phyloP scores from a whole-genome alignment of 2,888 invertebrate species.

The Andricus quercusramuli region DNA sequence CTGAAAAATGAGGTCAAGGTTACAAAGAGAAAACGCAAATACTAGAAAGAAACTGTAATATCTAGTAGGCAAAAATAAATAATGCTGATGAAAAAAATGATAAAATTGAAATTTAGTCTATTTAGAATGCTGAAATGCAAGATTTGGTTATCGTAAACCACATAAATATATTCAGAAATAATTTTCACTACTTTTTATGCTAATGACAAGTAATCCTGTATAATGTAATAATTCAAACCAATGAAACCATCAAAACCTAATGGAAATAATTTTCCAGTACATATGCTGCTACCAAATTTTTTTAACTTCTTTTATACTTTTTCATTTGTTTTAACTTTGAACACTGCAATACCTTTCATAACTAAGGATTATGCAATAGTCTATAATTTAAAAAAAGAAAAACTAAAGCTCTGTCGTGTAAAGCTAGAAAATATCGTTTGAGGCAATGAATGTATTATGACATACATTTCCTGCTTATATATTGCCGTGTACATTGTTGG shows the following conservation, averaged over 20 bases:
- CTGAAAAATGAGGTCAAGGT: conserved; percentile 39
- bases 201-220: no score
- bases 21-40: conserved; percentile 38
- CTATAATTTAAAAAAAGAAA: conserved; percentile 25
- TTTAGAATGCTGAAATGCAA: no score
- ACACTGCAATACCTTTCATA: not conserved
- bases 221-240: no score
- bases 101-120: not conserved
- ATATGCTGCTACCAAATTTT: no score
- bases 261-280: no score
- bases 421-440: conserved; percentile 27
- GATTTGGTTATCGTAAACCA: no score
- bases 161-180: no score
- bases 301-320: not conserved
- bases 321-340: conserved; percentile 5
- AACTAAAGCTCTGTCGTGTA: conserved; percentile 39
- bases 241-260: no score
- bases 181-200: no score
- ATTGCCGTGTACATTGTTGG: conserved; percentile 11
- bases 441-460: conserved; percentile 8
- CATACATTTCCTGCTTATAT: conserved; percentile 33
- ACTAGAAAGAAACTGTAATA: conserved; percentile 20
- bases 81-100: conserved; percentile 14
- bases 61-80: not conserved
- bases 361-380: conserved; percentile 30